These are phyloP conservation scores for Piaya cayana DNA, from an alignment of 2,113 vertebrate genomes.

Conservation along the genomic window DNA sequence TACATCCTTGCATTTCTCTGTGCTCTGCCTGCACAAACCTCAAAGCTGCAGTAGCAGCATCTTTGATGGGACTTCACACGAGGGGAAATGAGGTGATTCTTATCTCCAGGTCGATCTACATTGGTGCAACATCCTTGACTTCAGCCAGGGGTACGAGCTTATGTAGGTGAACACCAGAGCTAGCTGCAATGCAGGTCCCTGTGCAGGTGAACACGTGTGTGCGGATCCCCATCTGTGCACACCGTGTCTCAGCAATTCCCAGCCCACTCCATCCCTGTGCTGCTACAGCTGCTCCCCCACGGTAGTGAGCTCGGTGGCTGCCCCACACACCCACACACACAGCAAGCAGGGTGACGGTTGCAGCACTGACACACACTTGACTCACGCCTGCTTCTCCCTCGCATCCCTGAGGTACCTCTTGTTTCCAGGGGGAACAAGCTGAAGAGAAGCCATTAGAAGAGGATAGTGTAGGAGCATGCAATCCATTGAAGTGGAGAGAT, in stretches of 20 bases:
- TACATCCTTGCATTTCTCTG: background rate
- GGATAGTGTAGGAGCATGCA: background rate
- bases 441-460: background rate
- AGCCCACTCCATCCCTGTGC: background rate
- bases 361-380: background rate
- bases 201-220: rapidly evolving
- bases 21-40: background rate
- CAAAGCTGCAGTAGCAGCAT: background rate
- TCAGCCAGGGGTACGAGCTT: rapidly evolving
- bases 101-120: background rate
- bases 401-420: rapidly evolving
- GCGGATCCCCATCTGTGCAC: background rate
- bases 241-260: background rate
- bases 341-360: background rate
- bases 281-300: background rate
- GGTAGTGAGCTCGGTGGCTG: rapidly evolving
- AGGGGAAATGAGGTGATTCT: background rate
- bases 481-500: rapidly evolving
- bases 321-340: no score
- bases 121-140: background rate
- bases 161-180: background rate
- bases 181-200: background rate
- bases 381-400: background rate
- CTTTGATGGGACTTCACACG: background rate
- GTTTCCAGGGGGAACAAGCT: background rate